Conservation (phyloP, 64 coral and sea anemone species). For the Stichodactyla helianthus region DNA sequence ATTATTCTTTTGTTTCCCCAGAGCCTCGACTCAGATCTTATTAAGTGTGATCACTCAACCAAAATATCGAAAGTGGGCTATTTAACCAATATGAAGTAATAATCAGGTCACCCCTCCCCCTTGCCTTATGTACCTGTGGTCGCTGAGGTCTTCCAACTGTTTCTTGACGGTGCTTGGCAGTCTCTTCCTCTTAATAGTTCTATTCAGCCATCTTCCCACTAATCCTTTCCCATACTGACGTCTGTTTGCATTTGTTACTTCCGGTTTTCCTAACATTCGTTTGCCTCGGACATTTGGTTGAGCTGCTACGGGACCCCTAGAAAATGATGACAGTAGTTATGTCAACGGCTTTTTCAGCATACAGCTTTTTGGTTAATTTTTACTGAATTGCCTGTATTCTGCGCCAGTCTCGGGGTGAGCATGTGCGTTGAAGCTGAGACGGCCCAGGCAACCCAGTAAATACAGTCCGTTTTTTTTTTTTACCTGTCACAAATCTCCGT, state of each 20-base stretch:
- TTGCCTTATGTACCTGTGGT: constrained; percentile 66
- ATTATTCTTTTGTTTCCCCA: too few species aligned
- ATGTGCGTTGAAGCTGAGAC: too few species aligned
- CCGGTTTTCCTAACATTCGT: constrained; percentile 50
- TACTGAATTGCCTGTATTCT: too few species aligned
- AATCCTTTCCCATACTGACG: constrained; percentile 85
- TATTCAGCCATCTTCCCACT: constrained; percentile 89
- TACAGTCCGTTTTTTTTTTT: too few species aligned
- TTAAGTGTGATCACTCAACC: too few species aligned
- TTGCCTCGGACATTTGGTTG: constrained; percentile 70
- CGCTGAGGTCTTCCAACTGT: constrained; percentile 66
- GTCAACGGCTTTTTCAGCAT: background rate
- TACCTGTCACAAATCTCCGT: too few species aligned
- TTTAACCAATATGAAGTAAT: too few species aligned
- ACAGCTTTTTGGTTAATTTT: background rate
- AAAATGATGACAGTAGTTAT: background rate
- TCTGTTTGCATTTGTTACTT: constrained; percentile 53
- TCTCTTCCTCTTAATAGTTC: constrained; percentile 83
- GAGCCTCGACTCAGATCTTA: too few species aligned
- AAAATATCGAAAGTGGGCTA: too few species aligned
- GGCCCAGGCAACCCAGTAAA: too few species aligned
- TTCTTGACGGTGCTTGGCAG: constrained; percentile 78
- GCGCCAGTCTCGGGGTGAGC: too few species aligned
- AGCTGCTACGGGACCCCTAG: background rate
- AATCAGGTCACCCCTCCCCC: background rate